phyloP scores from a whole-genome alignment of 2,888 invertebrate genomes.

The Nezara viridula region DNA sequence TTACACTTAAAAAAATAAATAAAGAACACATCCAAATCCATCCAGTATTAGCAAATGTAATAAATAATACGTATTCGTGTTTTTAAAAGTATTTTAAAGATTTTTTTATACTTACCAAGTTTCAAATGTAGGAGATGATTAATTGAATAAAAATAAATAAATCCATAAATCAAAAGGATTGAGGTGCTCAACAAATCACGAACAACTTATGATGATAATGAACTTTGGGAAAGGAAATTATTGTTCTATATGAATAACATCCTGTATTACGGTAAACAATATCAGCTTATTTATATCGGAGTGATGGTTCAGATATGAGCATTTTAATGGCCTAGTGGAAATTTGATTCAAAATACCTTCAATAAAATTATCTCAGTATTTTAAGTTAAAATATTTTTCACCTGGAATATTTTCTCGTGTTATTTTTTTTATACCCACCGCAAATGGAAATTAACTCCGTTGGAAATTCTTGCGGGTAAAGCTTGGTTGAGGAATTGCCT shows the following conservation, averaged over 20 bases:
- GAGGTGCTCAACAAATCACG: background rate
- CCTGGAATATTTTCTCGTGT: background rate
- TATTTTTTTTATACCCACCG: background rate
- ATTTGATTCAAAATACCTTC: background rate
- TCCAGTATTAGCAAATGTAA: too few species aligned
- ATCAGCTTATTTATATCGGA: background rate
- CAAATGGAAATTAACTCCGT: background rate
- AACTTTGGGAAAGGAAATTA: background rate
- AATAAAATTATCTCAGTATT: background rate
- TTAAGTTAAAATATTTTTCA: background rate
- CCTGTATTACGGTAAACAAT: background rate
- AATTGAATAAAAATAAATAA: too few species aligned
- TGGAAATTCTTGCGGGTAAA: constrained; percentile 10
- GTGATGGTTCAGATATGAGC: background rate
- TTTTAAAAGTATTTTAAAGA: too few species aligned
- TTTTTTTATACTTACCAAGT: background rate
- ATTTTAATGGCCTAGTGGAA: background rate
- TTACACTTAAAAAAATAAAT: too few species aligned
- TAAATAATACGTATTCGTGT: too few species aligned
- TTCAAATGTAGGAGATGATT: too few species aligned
- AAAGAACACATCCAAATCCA: too few species aligned
- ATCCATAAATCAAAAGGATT: too few species aligned
- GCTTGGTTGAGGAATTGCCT: background rate
- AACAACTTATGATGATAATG: background rate
- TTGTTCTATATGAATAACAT: background rate